Base-by-base conservation (phyloP, 2,797 vertebrate genomes). In the Meriones psammophilus region DNA sequence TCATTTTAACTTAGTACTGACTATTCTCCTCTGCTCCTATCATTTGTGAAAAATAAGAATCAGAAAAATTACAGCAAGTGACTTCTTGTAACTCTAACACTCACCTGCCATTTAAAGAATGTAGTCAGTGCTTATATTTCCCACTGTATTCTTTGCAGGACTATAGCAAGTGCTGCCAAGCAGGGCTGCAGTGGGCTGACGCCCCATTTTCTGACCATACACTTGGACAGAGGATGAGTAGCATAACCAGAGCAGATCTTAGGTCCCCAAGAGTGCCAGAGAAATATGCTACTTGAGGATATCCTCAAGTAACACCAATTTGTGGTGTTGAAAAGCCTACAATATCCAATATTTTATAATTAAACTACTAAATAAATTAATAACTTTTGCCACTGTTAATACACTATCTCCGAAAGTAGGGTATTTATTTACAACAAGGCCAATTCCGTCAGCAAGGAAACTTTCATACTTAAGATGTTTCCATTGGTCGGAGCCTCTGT, bases 191-290 rank as follows among this genome's bases (percentile, higher is more conserved):
- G 1, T 86, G 50, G 50, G 36, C 89, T 76, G 58, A 89, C 39
- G 33, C 88, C 91, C 92, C 83, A 94, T 42, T 92, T 26, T 60
- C 69, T 74, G 33, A 42, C 94, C 79, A 76, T 33, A 79, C 60
- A 93, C n/a, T 78, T 77, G 89, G 26, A 89, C 1, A 94, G 77
- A 89, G 39, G 24, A 88, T 73, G 58, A 88, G 5, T 28, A 96
- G 91, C 36, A 89, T 87, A 77, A 91, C 36, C 78, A 93, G 58
- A 95, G 94, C 50, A 93, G 46, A 69, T 80, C 96, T 83, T 46
- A 74, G 92, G 54, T 69, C 86, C 71, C 97, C 66, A 66, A 87
- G 97, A 97, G 69, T 89, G 62, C 71, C 79, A 92, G n/a, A n/a
- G 54, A 96, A 94, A n/a, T 60, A 68, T 33, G 76, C 83, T 39